Evolutionary conservation across 2,113 vertebrate genomes (phyloP).

Genomic region (Silurus meridionalis): DNA sequence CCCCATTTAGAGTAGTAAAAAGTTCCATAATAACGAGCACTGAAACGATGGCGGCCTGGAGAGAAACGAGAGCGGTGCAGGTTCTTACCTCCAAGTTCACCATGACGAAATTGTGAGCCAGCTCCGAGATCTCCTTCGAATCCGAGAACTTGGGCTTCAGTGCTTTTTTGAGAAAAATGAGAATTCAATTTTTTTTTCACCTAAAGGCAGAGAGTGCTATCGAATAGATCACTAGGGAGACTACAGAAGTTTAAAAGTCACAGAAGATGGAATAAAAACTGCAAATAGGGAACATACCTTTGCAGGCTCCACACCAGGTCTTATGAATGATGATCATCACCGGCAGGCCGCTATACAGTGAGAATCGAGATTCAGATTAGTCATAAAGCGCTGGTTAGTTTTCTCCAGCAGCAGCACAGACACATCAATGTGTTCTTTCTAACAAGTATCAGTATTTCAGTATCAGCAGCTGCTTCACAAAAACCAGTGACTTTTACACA

Average conservation of each 20-base stretch:
- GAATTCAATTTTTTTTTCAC: too few relatives aligned
- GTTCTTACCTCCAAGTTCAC: constrained; percentile 91
- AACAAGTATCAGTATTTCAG: neutral
- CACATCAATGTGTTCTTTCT: neutral
- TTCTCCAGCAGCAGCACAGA: neutral
- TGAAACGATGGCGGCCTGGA: neutral
- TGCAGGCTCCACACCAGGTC: constrained; percentile 98
- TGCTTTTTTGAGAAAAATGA: constrained; percentile 65
- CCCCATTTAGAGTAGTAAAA: neutral
- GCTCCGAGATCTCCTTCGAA: constrained; percentile 95
- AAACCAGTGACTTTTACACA: too few relatives aligned
- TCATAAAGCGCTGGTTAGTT: too few relatives aligned
- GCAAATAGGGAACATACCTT: constrained; percentile 75
- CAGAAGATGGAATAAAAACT: neutral
- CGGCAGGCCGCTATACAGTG: constrained; percentile 81
- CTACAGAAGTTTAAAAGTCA: neutral
- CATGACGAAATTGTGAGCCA: constrained; percentile 98
- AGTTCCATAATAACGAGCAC: neutral
- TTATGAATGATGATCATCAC: constrained; percentile 97
- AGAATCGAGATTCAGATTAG: too few relatives aligned
- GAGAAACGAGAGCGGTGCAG: neutral
- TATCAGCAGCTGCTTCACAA: neutral
- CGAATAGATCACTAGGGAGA: neutral
- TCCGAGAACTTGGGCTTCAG: constrained; percentile 97
- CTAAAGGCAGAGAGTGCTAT: neutral